A percentile compares a stretch with the other conserved stretches of the same genome.
Conservation (phyloP, 2,888 invertebrate genomes). For the Muschampia plurimacula region DNA sequence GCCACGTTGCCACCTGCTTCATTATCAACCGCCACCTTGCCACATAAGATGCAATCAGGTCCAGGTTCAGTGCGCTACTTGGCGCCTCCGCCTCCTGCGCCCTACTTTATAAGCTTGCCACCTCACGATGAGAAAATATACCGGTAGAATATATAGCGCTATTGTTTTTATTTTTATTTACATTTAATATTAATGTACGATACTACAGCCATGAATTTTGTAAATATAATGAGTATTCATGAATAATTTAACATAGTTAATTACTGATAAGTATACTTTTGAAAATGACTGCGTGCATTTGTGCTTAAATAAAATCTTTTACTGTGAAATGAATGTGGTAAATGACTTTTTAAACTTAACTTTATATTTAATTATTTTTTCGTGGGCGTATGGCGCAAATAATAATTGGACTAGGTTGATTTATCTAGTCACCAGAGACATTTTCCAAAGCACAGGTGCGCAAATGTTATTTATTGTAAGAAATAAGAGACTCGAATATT, state of each 20-base stretch:
- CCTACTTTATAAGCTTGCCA: slow-evolving; percentile 87
- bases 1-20: slow-evolving; percentile 86
- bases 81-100: slow-evolving; percentile 88
- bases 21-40: slow-evolving; percentile 87
- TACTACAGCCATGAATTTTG: slow-evolving; percentile 36
- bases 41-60: slow-evolving; percentile 87
- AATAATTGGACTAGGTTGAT: slow-evolving; percentile 54
- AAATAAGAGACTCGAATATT: slow-evolving; percentile 32
- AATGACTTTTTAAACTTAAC: background rate
- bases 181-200: slow-evolving; percentile 40
- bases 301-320: slow-evolving; percentile 37
- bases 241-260: slow-evolving; percentile 35
- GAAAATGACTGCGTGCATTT: slow-evolving; percentile 44
- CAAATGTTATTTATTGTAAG: slow-evolving; percentile 41
- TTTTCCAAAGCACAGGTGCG: slow-evolving; percentile 38
- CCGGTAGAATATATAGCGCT: slow-evolving; percentile 69
- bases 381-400: background rate
- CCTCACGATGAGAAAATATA: slow-evolving; percentile 88
- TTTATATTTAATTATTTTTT: background rate
- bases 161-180: slow-evolving; percentile 34
- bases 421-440: slow-evolving; percentile 64
- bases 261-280: slow-evolving; percentile 16
- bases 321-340: background rate
- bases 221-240: slow-evolving; percentile 37
- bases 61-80: slow-evolving; percentile 82